These are phyloP conservation scores for Thoracochromis brauschi DNA, from an alignment of 2,113 vertebrate species.

Conservation along the genomic window DNA sequence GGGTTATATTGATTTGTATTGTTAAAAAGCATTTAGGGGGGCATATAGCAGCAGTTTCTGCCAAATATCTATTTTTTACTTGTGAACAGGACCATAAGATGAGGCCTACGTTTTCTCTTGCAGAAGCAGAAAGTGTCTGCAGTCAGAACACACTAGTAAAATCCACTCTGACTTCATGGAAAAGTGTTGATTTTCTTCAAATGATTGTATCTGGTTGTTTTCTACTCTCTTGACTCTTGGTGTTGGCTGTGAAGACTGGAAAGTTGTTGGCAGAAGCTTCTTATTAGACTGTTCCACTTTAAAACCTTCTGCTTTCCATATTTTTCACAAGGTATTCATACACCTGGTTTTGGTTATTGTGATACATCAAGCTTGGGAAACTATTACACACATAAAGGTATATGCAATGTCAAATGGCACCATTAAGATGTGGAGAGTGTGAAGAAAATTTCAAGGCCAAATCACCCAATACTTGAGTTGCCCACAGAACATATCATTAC, in stretches of 20 bases:
- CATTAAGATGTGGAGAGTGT: neutral
- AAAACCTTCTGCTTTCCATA: neutral
- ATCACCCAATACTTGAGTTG: neutral
- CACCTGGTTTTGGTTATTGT: neutral
- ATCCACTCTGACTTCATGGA: constrained; percentile 10
- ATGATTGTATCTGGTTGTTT: constrained; percentile 29
- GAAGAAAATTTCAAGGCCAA: neutral
- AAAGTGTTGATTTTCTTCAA: constrained; percentile 28
- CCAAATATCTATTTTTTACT: neutral
- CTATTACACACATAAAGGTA: neutral
- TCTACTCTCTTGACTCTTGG: constrained; percentile 10
- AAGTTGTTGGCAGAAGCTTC: constrained; percentile 29
- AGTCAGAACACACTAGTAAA: constrained; percentile 8
- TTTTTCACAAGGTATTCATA: neutral
- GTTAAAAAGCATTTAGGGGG: neutral
- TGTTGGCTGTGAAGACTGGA: constrained; percentile 29
- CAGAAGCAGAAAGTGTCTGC: neutral
- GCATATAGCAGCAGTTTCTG: neutral
- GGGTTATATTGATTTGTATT: neutral
- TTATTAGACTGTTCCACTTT: constrained; percentile 24
- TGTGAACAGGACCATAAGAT: neutral
- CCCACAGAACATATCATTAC: neutral
- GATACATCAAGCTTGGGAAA: neutral
- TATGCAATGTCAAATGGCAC: neutral
- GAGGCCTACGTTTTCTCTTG: neutral